phyloP scores from a whole-genome alignment of 2,888 invertebrate genomes.

The Apoda limacodes region DNA sequence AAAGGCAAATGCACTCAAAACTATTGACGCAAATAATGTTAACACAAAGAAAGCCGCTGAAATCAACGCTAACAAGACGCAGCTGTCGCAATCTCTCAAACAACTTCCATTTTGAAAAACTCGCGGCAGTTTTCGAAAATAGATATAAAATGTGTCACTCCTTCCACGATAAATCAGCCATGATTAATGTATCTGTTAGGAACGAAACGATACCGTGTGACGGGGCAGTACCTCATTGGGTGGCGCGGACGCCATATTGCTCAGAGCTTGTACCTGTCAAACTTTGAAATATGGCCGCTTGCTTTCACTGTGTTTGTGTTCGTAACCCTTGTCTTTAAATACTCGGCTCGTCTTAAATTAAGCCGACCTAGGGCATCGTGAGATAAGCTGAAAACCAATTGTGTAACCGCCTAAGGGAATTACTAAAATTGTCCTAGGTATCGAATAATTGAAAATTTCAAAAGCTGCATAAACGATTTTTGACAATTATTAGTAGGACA shows the following conservation, averaged over 20 bases:
- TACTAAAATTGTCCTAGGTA: too few species aligned
- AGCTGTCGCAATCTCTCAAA: constrained; percentile 58
- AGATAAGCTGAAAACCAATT: too few species aligned
- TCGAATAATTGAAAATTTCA: too few species aligned
- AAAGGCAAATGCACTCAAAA: too few species aligned
- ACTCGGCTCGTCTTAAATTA: too few species aligned
- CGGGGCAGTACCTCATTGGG: constrained; percentile 64
- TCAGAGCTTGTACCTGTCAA: constrained; percentile 67
- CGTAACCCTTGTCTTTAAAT: too few species aligned
- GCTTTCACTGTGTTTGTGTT: constrained; percentile 47
- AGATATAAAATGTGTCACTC: constrained; percentile 69
- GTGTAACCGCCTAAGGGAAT: too few species aligned
- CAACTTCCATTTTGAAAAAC: constrained; percentile 63
- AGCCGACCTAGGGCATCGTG: too few species aligned
- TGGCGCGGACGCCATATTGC: constrained; percentile 67
- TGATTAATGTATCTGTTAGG: constrained; percentile 61
- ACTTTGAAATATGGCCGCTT: constrained; percentile 61
- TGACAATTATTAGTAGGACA: too few species aligned
- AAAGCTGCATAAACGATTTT: too few species aligned
- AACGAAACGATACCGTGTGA: constrained; percentile 55
- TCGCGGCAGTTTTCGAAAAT: constrained; percentile 62
- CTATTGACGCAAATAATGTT: constrained; percentile 58
- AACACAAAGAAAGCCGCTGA: constrained; percentile 50
- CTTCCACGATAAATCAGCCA: constrained; percentile 63
- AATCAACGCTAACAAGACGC: constrained; percentile 61